These are phyloP conservation scores for Apodemus agrarius DNA, from an alignment of 2,797 vertebrate species.

Conservation along the genomic window DNA sequence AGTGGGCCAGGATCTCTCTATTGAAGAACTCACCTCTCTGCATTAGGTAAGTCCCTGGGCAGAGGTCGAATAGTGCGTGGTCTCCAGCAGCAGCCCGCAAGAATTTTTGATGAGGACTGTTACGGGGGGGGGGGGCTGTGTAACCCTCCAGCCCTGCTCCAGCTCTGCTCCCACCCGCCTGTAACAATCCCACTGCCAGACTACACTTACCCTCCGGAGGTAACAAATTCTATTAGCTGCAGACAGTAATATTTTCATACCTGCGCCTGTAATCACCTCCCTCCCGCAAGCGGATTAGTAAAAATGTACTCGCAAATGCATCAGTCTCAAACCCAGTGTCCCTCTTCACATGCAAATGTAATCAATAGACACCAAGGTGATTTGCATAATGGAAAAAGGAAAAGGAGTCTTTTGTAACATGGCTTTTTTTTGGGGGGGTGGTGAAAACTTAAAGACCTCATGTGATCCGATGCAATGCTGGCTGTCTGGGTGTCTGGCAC, in stretches of 20 bases:
- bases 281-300: neutral
- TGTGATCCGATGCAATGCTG: neutral
- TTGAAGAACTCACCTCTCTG: neutral
- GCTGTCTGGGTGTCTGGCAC: neutral
- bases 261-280: slow-evolving; percentile 46
- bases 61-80: neutral
- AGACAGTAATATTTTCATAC: slow-evolving; percentile 50
- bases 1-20: neutral
- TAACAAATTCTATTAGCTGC: slow-evolving; percentile 58
- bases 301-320: slow-evolving; percentile 50
- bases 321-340: slow-evolving; percentile 22
- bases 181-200: slow-evolving; percentile 4
- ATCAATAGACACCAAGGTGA: slow-evolving; percentile 28
- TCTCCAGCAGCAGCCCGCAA: neutral
- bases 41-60: neutral
- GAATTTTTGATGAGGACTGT: neutral
- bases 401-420: neutral
- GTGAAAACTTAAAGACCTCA: neutral
- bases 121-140: no score
- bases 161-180: neutral
- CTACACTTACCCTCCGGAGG: neutral
- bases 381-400: slow-evolving; percentile 53
- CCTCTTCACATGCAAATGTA: slow-evolving; percentile 69
- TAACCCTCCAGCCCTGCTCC: neutral
- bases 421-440: neutral